These are phyloP conservation scores for Charanyca ferruginea DNA, from an alignment of 2,888 invertebrate species.

Conservation along the genomic window DNA sequence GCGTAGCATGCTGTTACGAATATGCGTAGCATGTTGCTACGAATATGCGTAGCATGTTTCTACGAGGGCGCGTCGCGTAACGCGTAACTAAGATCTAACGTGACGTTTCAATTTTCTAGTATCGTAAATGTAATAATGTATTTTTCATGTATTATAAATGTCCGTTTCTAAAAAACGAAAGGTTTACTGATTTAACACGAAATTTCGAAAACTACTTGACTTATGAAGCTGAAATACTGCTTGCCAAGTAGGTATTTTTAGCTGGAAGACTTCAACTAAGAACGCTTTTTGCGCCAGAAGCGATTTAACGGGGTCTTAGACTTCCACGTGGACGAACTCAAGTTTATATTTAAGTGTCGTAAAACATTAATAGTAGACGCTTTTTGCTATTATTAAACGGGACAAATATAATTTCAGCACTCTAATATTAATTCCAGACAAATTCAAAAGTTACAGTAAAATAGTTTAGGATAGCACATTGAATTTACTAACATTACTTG, in stretches of 20 bases:
- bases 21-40: conserved; percentile 27
- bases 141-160: not conserved
- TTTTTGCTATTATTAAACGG: conserved; percentile 6
- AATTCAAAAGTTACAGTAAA: not conserved
- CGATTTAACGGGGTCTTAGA: too few relatives aligned
- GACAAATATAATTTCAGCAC: conserved; percentile 1
- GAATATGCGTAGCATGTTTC: not conserved
- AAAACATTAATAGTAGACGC: conserved; percentile 25
- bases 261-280: too few relatives aligned
- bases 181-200: too few relatives aligned
- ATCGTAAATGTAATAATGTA: not conserved
- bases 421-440: conserved; percentile 1
- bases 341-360: conserved; percentile 16
- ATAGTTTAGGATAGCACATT: not conserved
- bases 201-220: too few relatives aligned
- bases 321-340: too few relatives aligned
- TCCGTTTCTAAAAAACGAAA: not conserved
- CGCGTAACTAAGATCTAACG: not conserved
- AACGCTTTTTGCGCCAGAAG: too few relatives aligned
- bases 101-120: not conserved
- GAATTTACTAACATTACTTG: too few relatives aligned
- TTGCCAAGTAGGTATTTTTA: too few relatives aligned
- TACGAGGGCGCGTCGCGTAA: not conserved
- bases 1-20: conserved; percentile 23
- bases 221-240: too few relatives aligned